Evolutionary conservation across 2,113 vertebrate genomes (phyloP), one percentile per base, ranked within the genome.

Genomic region (Burhinus bistriatus): DNA sequence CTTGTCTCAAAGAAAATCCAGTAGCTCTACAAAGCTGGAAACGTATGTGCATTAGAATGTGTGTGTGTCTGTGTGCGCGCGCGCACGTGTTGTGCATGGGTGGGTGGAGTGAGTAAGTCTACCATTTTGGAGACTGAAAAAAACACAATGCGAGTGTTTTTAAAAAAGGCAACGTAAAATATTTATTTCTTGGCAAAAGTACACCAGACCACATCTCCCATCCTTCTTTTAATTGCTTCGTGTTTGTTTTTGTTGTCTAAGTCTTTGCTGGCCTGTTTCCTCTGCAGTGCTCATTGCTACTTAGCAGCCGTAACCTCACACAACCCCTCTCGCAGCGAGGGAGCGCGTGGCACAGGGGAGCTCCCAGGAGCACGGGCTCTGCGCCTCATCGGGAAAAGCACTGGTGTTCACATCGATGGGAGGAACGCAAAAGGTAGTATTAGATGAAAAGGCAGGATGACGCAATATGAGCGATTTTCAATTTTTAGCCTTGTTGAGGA

Each of bases 221-320:
- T 94, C 91, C 81, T 95, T 61, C 82, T 95, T 94, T 91, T 95
- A 83, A 80, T 96, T 95, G 97, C 96, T 72, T 54, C 6, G 1
- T 95, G 93, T 95, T 97, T 97, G 94, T 87, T 96, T 97, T 91
- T 94, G 96, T 94, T 95, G 93, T 80, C 45, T 57, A 38, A 51
- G 92, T 68, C 90, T 96, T 86, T 83, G 93, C 97, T 96, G 90
- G 90, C 78, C 86, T 10, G 54, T 90, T 96, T 97, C 85, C 92
- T 93, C 79, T 1, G 51, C 73, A 11, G 87, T 5, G 89, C 78
- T 78, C 15, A 1, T 22, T 20, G 76, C 93, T 61, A 16, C 68
- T 91, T 13, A 23, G 11, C 77, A 36, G 90, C 88, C 4, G 16
- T 96, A 72, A 93, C 96, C 90, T 95, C 92, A 51, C 87, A 86